Evolutionary conservation across 2,113 vertebrate genomes (phyloP), one percentile per base, ranked within the genome.

Genomic region (Cephalopholis sonnerati): DNA sequence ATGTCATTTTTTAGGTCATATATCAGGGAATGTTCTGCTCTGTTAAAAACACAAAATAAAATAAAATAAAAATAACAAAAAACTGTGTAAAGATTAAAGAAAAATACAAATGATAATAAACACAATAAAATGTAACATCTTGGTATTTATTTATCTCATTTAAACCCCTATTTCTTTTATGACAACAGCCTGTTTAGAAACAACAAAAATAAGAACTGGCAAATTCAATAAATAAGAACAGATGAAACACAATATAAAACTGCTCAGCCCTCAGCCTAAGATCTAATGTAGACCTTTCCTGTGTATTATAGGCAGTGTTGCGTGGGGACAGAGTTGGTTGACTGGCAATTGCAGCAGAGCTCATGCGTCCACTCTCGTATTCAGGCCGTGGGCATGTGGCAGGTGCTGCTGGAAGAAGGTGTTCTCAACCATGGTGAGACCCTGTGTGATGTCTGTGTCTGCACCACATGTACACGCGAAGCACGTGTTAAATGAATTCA

Each of bases 381-480:
- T 6, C 98, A 99, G 84, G 98, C 98, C 50, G 97, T 99, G 61
- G 98, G 98, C 86, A 99, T 99, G 98, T 99, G 98, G 98, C 98
- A 99, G 87, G 98, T 97, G 74, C 93, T 99, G 85, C 93, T 99
- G 81, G 98, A 99, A 86, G 98, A 99, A 46, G 96, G 97, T 3
- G 97, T 99, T 77, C 97, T 99, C 79, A 98, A 97, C 92, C 98
- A 99, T 0, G 98, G 98, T 99, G 96, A 97, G 94, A 10, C 44
- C 46, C 62, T 53, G 20, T 22, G 32, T 58, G 54, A 58, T 22
- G 41, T 78, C 32, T 57, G 36, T 18, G 50, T 74, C 18, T 75
- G 61, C 32, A 46, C 32, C 67, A 6, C 57, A 27, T 70, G 5
- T 27, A 27, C 2, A 10, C 0, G 11, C 1, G 0, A 79, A 32